phyloP scores from a whole-genome alignment of 2,113 vertebrate species.

The Prunella fulvescens region DNA sequence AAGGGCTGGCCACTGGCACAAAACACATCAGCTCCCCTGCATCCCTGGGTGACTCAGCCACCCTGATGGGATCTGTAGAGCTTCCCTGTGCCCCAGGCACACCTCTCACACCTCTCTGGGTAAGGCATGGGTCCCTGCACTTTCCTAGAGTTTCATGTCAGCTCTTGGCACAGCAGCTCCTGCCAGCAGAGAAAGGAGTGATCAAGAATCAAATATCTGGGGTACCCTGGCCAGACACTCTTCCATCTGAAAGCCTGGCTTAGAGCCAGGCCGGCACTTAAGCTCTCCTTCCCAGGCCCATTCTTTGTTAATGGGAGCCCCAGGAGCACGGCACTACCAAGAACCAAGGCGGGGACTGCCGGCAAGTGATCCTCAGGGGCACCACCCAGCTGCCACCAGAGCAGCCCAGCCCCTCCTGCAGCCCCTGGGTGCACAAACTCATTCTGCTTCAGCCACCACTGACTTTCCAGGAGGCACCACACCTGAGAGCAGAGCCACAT shows the following conservation, averaged over 20 bases:
- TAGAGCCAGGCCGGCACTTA: constrained; percentile 54
- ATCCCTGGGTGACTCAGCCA: background rate
- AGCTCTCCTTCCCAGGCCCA: background rate
- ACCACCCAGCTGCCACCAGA: background rate
- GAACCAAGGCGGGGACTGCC: background rate
- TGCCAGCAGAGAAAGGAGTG: background rate
- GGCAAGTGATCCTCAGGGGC: background rate
- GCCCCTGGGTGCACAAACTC: no score
- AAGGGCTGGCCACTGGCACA: background rate
- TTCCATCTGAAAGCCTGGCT: constrained; percentile 27
- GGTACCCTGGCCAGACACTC: background rate
- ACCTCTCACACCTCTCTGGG: background rate
- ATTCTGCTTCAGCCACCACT: background rate
- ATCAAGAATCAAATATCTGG: background rate
- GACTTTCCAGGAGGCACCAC: background rate
- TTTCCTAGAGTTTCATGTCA: background rate
- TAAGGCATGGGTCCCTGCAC: background rate
- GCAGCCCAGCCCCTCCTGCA: background rate
- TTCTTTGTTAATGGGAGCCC: constrained; percentile 17
- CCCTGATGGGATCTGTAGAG: background rate
- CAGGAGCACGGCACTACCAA: background rate
- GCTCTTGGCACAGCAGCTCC: background rate
- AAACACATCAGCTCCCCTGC: background rate
- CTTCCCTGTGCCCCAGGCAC: background rate
- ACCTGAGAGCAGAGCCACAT: background rate